These are phyloP conservation scores for Drosophila tani DNA, from an alignment of 1,140 invertebrate genomes.

Conservation along the genomic window DNA sequence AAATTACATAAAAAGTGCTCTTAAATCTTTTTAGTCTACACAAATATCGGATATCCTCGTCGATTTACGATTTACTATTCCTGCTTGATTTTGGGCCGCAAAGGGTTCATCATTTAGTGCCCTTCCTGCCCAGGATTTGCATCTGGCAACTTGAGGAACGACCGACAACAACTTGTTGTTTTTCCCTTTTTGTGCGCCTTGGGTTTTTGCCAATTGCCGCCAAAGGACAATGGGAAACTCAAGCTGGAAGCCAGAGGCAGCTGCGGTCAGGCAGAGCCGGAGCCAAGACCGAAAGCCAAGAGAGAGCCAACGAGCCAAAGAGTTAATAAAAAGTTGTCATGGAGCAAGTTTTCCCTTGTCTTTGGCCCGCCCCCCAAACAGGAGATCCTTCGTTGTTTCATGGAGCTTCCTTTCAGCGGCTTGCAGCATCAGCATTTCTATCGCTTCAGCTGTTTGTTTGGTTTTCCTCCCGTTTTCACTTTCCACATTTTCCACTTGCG, in stretches of 20 bases:
- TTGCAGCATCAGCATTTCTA: slow-evolving; percentile 67
- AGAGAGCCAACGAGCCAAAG: slow-evolving; percentile 47
- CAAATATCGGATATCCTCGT: background rate
- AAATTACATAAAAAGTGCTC: background rate
- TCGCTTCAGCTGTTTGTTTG: slow-evolving; percentile 45
- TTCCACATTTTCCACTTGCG: slow-evolving; percentile 13
- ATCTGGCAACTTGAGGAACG: slow-evolving; percentile 36
- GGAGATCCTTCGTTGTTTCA: slow-evolving; percentile 46
- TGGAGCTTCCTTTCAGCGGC: slow-evolving; percentile 35
- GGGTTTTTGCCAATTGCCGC: slow-evolving; percentile 48
- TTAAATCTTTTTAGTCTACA: background rate
- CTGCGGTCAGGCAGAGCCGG: slow-evolving; percentile 10
- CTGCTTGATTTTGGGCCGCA: slow-evolving; percentile 9
- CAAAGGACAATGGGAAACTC: slow-evolving; percentile 43
- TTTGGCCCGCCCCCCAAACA: background rate
- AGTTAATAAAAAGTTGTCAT: slow-evolving; percentile 80
- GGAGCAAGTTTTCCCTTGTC: slow-evolving; percentile 38
- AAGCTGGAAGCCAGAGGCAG: slow-evolving; percentile 15
- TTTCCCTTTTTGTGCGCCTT: slow-evolving; percentile 29
- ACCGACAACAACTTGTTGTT: slow-evolving; percentile 70
- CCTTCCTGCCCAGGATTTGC: slow-evolving; percentile 52
- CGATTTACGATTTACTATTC: slow-evolving; percentile 15
- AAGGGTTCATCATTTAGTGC: slow-evolving; percentile 26
- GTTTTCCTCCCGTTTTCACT: slow-evolving; percentile 9
- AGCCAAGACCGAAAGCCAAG: background rate